Conservation (phyloP, 2,797 vertebrate genomes). For the Scleropages formosus region DNA sequence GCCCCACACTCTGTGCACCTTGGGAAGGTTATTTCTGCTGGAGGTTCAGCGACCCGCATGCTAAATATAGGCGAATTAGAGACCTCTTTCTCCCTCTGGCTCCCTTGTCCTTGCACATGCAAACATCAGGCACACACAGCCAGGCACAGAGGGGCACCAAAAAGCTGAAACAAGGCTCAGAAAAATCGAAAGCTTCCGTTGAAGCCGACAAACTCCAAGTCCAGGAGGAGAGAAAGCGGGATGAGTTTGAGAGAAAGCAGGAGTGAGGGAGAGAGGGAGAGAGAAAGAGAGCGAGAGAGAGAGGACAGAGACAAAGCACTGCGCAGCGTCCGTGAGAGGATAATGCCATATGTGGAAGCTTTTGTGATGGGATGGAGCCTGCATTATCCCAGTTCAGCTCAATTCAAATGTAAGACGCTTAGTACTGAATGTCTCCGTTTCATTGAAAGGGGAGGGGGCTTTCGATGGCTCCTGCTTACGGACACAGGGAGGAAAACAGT, state of each 20-base stretch:
- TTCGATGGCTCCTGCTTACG: neutral
- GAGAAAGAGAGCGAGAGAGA: neutral
- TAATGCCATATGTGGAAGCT: constrained; percentile 37
- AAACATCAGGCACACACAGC: constrained; percentile 24
- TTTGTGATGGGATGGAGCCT: constrained; percentile 31
- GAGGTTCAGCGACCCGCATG: constrained; percentile 31
- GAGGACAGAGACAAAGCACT: constrained; percentile 18
- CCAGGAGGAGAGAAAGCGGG: constrained; percentile 4
- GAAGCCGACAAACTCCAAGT: constrained; percentile 15
- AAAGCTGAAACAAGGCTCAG: neutral
- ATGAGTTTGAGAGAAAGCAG: neutral
- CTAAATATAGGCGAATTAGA: constrained; percentile 35
- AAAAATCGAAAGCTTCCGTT: neutral
- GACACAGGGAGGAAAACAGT: neutral
- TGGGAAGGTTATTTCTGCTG: constrained; percentile 30
- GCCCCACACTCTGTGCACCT: constrained; percentile 23
- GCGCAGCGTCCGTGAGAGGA: constrained; percentile 44
- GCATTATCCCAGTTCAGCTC: constrained; percentile 44
- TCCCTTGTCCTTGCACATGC: constrained; percentile 7
- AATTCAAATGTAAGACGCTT: constrained; percentile 46
- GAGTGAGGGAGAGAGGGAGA: constrained; percentile 1
- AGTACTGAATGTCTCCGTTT: constrained; percentile 42
- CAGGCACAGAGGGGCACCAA: constrained; percentile 17
- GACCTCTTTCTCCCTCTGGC: constrained; percentile 20
- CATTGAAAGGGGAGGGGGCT: constrained; percentile 33